Base-by-base conservation (phyloP, 2,797 vertebrate genomes). In the Hyperoplus immaculatus region DNA sequence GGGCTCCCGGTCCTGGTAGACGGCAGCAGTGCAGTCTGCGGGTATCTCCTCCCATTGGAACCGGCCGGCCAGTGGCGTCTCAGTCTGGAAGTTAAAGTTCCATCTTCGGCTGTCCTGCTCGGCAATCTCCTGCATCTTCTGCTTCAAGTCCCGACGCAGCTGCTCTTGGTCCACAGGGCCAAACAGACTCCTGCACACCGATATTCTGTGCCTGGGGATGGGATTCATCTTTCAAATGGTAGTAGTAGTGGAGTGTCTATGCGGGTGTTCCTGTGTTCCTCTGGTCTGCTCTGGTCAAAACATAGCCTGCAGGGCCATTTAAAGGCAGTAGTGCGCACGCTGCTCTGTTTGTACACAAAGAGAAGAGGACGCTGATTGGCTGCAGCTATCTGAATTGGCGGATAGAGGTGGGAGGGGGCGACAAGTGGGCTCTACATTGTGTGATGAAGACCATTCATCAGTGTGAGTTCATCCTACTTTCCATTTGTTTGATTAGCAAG, bases 81-180 rank as follows among this genome's bases (percentile, higher is more conserved):
- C 95, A 10, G 88, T 80, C 78, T 96, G 93, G 93, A 98, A 98
- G 92, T 97, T 92, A 82, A 97, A 98, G 92, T 98, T 97, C 97
- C 97, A 98, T 82, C 96, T 95, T 47, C 92, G 93, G 85, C 92
- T 94, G 89, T 97, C 96, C 89, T 93, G 94, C 77, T 96, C 96
- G 0, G 82, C 77, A 56, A 97, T 94, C 88, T 97, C 96, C 63
- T 88, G 81, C 59, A 97, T 83, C 63, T 89, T 92, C 72, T 39
- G 87, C 82, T 85, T 88, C 86, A 97, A 80, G 55, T 98, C 97
- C 16, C 93, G 90, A 62, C 91, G 91, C 88, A 98, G 93, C 90
- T 96, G 94, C 46, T 96, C 96, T 66, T 96, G 96, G 83, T 97
- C 96, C 79, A 97, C 96, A 0, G 96, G 95, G 79, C 97, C 97